These are phyloP conservation scores for Drosophila prostipennis DNA, from an alignment of 2,888 invertebrate species.

Conservation along the genomic window DNA sequence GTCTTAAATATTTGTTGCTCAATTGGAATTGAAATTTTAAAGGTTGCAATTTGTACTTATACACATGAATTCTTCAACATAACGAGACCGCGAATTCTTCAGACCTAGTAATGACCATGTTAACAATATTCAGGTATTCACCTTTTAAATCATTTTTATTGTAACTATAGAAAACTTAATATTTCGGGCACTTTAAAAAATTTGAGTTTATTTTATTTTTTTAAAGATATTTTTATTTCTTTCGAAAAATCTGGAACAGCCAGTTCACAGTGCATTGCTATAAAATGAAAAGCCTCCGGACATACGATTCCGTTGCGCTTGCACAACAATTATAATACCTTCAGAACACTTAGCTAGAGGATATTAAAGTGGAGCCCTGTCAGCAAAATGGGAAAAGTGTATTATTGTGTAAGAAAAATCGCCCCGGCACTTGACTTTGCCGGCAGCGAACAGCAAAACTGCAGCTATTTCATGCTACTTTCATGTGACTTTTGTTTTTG, in stretches of 20 bases:
- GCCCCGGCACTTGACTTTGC: constrained; percentile 71
- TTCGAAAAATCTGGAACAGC: neutral
- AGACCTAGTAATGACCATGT: too few species aligned
- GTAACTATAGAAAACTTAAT: too few species aligned
- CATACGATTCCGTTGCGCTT: neutral
- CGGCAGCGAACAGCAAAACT: constrained; percentile 40
- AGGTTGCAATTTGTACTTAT: too few species aligned
- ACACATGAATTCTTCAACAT: too few species aligned
- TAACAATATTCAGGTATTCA: too few species aligned
- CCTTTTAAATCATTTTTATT: too few species aligned
- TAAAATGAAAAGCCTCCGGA: too few species aligned
- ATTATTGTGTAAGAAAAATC: constrained; percentile 79
- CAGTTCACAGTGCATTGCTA: neutral
- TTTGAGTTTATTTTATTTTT: neutral
- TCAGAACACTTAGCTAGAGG: constrained; percentile 5
- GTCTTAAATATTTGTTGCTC: too few species aligned
- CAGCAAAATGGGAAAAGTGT: constrained; percentile 76
- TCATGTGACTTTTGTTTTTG: constrained; percentile 77
- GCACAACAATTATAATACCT: constrained; percentile 7
- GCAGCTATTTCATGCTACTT: constrained; percentile 71
- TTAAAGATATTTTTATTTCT: neutral
- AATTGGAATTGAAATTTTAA: too few species aligned
- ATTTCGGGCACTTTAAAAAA: too few species aligned
- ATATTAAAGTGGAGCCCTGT: constrained; percentile 62
- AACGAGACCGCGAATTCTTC: too few species aligned